These are phyloP conservation scores for Buathra laborator DNA, from an alignment of 2,888 invertebrate genomes.

Conservation along the genomic window DNA sequence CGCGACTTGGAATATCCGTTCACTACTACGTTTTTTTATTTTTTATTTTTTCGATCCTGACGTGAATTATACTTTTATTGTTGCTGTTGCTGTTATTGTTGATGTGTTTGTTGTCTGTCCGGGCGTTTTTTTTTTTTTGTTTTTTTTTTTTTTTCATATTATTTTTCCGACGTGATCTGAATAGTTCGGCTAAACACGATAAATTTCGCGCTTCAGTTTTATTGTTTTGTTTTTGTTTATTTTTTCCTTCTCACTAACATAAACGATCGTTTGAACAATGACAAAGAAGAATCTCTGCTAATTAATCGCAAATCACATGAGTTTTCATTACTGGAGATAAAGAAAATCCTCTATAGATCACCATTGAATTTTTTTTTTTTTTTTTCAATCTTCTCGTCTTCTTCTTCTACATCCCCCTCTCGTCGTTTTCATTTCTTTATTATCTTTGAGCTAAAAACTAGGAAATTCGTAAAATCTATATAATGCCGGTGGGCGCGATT, in stretches of 20 bases:
- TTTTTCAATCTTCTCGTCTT: conserved; percentile 10
- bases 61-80: conserved; percentile 36
- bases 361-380: conserved; percentile 28
- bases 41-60: conserved; percentile 40
- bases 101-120: conserved; percentile 18
- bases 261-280: conserved; percentile 62
- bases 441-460: conserved; percentile 68
- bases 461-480: conserved; percentile 67
- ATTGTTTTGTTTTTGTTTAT: not conserved
- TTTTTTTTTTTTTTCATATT: conserved; percentile 1
- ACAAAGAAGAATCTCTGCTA: conserved; percentile 50
- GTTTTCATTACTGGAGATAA: conserved; percentile 65
- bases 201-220: conserved; percentile 1
- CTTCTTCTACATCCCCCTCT: conserved; percentile 13
- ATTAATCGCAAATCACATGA: conserved; percentile 69
- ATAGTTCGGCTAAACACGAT: not conserved
- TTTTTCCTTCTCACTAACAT: conserved; percentile 42
- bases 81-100: conserved; percentile 24
- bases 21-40: conserved; percentile 53
- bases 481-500: conserved; percentile 50
- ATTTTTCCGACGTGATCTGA: conserved; percentile 5
- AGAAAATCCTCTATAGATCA: conserved; percentile 54
- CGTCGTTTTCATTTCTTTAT: conserved; percentile 28
- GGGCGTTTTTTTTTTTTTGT: conserved; percentile 6
- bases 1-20: conserved; percentile 69